Evolutionary conservation across 2,888 invertebrate species (phyloP).

Genomic region (Pseudococcus longispinus): DNA sequence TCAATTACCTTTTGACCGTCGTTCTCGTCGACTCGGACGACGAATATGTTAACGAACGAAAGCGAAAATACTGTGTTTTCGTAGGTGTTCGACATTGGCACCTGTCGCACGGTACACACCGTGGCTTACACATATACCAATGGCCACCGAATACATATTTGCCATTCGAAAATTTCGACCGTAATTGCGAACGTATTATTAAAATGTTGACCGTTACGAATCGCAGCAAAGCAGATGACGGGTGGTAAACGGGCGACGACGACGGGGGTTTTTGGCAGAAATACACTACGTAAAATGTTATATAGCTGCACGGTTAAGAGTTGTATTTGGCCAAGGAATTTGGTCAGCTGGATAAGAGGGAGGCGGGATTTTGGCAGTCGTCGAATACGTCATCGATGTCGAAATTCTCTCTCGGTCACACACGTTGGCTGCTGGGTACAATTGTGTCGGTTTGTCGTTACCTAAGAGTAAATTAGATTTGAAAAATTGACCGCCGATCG

Average conservation of each 20-base stretch:
- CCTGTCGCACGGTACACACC: neutral
- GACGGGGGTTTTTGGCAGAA: slow-evolving; percentile 5
- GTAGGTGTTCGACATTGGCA: slow-evolving; percentile 21
- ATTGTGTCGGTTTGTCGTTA: neutral
- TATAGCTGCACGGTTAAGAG: neutral
- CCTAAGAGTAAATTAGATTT: neutral
- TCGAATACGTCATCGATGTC: slow-evolving; percentile 20
- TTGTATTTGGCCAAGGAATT: neutral
- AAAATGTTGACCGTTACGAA: slow-evolving; percentile 24
- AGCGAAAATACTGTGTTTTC: neutral
- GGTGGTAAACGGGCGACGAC: neutral
- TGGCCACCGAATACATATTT: neutral
- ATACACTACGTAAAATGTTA: neutral
- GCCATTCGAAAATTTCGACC: neutral
- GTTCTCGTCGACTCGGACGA: neutral
- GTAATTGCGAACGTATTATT: slow-evolving; percentile 21
- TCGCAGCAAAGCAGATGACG: neutral
- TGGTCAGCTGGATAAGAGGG: neutral
- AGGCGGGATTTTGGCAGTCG: neutral
- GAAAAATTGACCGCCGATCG: neutral
- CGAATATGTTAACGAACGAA: neutral
- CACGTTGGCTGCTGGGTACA: neutral
- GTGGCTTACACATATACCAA: neutral
- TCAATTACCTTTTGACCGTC: slow-evolving; percentile 31
- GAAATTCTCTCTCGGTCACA: neutral